Evolutionary conservation across 2,797 vertebrate genomes (phyloP), one percentile per base, ranked within the genome.

Genomic region (Silurus aristotelis): DNA sequence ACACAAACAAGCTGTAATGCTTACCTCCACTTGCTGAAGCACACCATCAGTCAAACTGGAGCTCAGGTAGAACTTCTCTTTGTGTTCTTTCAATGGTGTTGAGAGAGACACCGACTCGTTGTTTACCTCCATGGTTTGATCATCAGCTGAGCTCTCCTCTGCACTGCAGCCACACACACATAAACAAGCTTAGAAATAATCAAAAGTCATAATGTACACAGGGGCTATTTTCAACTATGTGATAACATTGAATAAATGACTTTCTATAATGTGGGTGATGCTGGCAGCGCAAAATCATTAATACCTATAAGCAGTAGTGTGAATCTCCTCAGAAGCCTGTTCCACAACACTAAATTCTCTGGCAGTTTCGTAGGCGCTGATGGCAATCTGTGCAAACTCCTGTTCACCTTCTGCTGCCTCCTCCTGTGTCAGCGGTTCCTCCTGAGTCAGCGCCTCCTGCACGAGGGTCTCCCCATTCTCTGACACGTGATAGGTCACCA

Each of bases 401-500:
- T 89, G 88, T 1, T 83, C 76, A 3, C 93, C 76, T 68, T 92
- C 90, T 0, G 91, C 92, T 1, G 55, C 67, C 80, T 85, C 85
- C 43, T 78, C 87, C 70, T 88, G 84, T 27, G 82, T 72, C 72
- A 86, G 64, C 0, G 55, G 61, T 75, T 85, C 85, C 43, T 78
- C 87, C 70, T 88, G 84, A 43, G 82, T 72, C 72, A 86, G 64
- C 0, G 95, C 93, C 90, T 97, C 97, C 5, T 96, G 95, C 31
- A 96, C 93, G 83, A 97, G 84, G 0, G 95, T 91, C 87, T 95
- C 94, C 5, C 95, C 95, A 0, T 93, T 92, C 88, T 98, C 97
- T 2, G 96, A 94, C 91, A 99, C 91, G 0, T 97, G 98, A 89
- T 99, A 94, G 0, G 98, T 97, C 87, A 99, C 95, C 6, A 99